phyloP scores from a whole-genome alignment of 2,113 vertebrate genomes.

The Paramisgurnus dabryanus region DNA sequence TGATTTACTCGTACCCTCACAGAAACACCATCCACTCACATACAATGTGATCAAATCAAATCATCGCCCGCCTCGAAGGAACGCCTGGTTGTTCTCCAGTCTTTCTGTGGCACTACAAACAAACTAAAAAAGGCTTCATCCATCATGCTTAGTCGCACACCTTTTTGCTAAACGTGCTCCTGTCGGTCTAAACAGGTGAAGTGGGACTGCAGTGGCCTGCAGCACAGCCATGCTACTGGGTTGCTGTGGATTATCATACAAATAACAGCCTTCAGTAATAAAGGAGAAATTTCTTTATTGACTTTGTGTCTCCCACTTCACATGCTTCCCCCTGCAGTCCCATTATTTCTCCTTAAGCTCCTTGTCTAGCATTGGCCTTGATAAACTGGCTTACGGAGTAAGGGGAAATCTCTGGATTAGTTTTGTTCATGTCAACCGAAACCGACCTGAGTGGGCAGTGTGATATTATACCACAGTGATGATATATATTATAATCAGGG shows the following conservation, averaged over 20 bases:
- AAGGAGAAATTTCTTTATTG: constrained; percentile 60
- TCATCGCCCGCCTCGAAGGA: background rate
- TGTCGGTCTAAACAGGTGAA: constrained; percentile 50
- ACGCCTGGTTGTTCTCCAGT: background rate
- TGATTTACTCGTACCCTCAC: constrained; percentile 6
- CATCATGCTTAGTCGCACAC: constrained; percentile 44
- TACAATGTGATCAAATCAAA: constrained; percentile 24
- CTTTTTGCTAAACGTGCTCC: constrained; percentile 28
- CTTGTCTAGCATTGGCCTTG: constrained; percentile 30
- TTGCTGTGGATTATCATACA: constrained; percentile 65
- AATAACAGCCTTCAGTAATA: constrained; percentile 64
- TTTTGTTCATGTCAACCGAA: background rate
- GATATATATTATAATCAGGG: too few relatives aligned
- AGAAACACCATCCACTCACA: constrained; percentile 16
- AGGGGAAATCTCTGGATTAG: background rate
- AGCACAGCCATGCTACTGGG: constrained; percentile 49
- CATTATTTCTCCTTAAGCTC: constrained; percentile 35
- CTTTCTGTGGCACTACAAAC: background rate
- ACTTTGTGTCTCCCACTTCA: constrained; percentile 45
- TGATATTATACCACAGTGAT: too few relatives aligned
- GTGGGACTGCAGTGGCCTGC: constrained; percentile 23
- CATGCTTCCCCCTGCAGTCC: constrained; percentile 31
- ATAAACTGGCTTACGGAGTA: constrained; percentile 7
- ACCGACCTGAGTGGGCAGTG: background rate
- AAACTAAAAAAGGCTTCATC: background rate